Evolutionary conservation across 30 jellyfish, hydroid and myxozoan species (phyloP), one percentile per base, ranked within the genome.

Genomic region (Hydra vulgaris): DNA sequence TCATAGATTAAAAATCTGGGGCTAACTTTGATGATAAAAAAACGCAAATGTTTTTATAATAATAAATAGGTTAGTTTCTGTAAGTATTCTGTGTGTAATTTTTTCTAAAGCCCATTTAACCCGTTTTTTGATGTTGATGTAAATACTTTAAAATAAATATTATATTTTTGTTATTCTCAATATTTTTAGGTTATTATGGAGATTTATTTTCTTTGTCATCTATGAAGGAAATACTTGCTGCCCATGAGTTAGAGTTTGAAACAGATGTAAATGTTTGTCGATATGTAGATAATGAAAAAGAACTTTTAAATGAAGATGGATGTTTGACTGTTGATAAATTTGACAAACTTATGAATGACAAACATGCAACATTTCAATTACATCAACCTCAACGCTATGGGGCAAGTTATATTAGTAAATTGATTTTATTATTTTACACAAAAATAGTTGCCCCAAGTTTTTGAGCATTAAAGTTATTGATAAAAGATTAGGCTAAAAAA

Each of bases 371-470:
- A 7, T 53, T 92, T 17, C 98, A 92, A 26, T 73, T 92, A 53
- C 95, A 83, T 69, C 98, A 92, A 79, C 98, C 98, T 25, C 98
- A 92, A 69, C 78, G 98, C 71, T 92, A 81, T 81, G 72, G 87
- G 55, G 98, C 87, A 77, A 79, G 94, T 56, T 54, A 25, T 74
- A 24, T 4, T 12, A 40, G n/a, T n/a, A n/a, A n/a, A n/a, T n/a
- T n/a, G n/a, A n/a, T n/a, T 69, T 69, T 69, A 69, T 69, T 69
- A 21, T 23, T 17, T 56, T n/a, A n/a, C n/a, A 56, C n/a, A 17
- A n/a, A 56, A 17, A 56, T 56, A 56, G 17, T 56, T 56, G 17
- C n/a, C 72, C 18, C 17, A 56, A n/a, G 72, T 17, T n/a, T n/a
- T n/a, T n/a, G n/a, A n/a, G n/a, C n/a, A n/a, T n/a, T n/a, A n/a